A percentile compares a stretch with the other conserved stretches of the same genome.
Evolutionary conservation across 2,113 vertebrate genomes (phyloP).

Genomic region (Ceyx cyanopectus): DNA sequence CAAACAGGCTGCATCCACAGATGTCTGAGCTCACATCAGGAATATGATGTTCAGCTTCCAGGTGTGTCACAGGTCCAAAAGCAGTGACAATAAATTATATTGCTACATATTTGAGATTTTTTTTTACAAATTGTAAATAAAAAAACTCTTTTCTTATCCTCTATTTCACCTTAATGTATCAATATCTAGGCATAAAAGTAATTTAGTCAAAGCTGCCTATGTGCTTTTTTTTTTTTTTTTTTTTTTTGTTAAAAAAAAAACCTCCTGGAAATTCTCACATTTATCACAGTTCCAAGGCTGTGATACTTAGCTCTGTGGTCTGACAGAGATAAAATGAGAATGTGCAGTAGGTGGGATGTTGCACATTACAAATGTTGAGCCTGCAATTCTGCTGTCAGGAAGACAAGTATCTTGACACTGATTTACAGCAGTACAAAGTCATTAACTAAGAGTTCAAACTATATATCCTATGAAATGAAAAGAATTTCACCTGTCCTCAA

Average conservation of each 20-base stretch:
- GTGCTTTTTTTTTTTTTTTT: not conserved
- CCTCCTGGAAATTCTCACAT: not conserved
- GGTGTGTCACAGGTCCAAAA: not conserved
- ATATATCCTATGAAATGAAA: not conserved
- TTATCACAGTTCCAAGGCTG: not conserved
- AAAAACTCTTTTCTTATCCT: not conserved
- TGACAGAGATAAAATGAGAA: not conserved
- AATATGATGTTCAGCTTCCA: not conserved
- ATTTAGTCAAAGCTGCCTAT: not conserved
- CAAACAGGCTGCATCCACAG: not conserved
- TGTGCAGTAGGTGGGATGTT: not conserved
- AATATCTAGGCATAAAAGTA: not conserved
- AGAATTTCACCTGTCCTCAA: not conserved
- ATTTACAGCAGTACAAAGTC: not conserved
- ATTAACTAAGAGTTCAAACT: not conserved
- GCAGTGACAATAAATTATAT: not conserved
- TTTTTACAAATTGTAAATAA: not conserved
- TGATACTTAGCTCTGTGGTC: not conserved
- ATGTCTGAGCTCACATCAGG: not conserved
- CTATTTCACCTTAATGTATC: not conserved
- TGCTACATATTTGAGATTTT: not conserved
- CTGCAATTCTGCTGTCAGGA: not conserved
- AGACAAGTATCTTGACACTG: not conserved
- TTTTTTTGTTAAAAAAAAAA: not conserved
- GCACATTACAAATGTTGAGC: not conserved